Conservation (phyloP, 1,140 invertebrate species). For the Delia radicum region DNA sequence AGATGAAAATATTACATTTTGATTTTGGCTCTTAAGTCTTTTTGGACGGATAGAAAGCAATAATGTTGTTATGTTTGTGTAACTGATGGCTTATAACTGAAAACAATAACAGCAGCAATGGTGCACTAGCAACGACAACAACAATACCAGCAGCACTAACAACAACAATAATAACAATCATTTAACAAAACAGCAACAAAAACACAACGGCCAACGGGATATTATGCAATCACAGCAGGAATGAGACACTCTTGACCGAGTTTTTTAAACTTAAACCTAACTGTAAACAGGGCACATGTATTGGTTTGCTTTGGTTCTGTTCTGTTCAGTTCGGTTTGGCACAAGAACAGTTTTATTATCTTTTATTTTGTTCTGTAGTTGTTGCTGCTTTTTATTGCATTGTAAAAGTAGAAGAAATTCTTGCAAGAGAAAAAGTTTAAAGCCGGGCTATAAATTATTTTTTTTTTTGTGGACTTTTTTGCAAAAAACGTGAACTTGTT, state of each 20-base stretch:
- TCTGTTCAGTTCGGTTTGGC: not conserved
- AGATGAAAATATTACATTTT: no score
- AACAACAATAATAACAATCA: conserved; percentile 31
- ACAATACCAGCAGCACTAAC: not conserved
- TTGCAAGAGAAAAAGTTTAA: not conserved
- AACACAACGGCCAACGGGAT: conserved; percentile 37
- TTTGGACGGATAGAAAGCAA: no score
- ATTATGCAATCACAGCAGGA: conserved; percentile 55
- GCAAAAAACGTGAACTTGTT: no score
- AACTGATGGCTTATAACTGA: not conserved
- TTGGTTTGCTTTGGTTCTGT: not conserved
- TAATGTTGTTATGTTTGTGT: not conserved
- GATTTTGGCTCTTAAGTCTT: no score
- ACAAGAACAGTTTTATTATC: not conserved
- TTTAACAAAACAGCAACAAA: conserved; percentile 27
- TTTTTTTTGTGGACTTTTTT: no score
- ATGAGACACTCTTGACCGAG: conserved; percentile 55
- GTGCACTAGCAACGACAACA: not conserved
- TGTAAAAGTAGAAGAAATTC: not conserved
- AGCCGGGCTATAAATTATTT: not conserved
- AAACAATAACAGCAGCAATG: not conserved
- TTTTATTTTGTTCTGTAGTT: not conserved
- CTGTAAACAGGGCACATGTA: not conserved
- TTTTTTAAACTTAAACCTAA: conserved; percentile 34
- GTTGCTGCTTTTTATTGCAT: not conserved